Evolutionary conservation across 2,888 invertebrate genomes (phyloP).

Genomic region (Hypomecis atomaria): DNA sequence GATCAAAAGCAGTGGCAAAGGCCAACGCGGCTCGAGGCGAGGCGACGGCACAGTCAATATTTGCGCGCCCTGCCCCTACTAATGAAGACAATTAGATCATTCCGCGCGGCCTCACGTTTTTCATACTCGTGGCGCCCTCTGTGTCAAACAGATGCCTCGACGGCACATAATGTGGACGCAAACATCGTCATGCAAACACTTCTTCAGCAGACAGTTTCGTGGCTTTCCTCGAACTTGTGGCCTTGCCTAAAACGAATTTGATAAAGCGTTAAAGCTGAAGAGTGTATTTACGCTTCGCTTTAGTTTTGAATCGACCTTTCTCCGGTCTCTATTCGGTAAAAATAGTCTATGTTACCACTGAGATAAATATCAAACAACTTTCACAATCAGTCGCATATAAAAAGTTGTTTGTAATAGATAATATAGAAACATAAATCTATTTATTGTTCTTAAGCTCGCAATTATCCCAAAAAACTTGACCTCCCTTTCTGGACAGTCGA

Average conservation of each 20-base stretch:
- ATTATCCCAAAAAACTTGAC: no score
- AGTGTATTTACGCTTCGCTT: conserved; percentile 4
- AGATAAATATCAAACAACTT: no score
- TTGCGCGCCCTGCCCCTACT: conserved; percentile 79
- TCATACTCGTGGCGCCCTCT: conserved; percentile 73
- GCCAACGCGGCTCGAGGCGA: conserved; percentile 55
- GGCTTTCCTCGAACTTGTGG: conserved; percentile 28
- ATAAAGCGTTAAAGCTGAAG: background rate
- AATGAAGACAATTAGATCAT: conserved; percentile 85
- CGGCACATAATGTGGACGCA: conserved; percentile 65
- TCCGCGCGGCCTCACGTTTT: conserved; percentile 83
- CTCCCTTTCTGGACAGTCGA: no score
- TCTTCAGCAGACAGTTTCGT: conserved; percentile 27
- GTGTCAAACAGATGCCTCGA: conserved; percentile 66
- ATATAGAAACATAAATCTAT: no score
- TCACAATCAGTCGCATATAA: no score
- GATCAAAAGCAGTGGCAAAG: conserved; percentile 47
- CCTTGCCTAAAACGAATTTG: conserved; percentile 22
- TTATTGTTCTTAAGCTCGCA: no score
- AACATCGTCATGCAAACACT: conserved; percentile 49
- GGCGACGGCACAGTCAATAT: conserved; percentile 76
- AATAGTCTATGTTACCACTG: no score
- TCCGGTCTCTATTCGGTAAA: no score
- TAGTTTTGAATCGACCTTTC: background rate
- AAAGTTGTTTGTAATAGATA: no score